Evolutionary conservation across 2,888 invertebrate species (phyloP), one percentile per base, ranked within the genome.

Genomic region (Chrysolina haemoptera): DNA sequence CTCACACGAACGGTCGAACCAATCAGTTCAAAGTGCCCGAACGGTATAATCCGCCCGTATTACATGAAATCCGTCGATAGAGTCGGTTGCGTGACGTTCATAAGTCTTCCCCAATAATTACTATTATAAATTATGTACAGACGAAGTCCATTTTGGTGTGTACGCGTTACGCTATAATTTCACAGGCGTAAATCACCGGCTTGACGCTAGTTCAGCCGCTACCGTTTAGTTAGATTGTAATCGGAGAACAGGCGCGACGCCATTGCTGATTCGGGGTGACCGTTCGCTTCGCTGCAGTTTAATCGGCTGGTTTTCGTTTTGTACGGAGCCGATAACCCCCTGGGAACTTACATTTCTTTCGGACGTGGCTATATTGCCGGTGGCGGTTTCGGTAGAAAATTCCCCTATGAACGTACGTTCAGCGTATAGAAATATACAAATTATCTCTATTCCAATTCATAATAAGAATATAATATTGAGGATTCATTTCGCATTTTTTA

Each of bases 91-190:
- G 55, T 55, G 55, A 55, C 55, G 55, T 55, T 50, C 55, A 55
- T 55, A 55, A 55, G 55, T 55, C 55, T 55, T 55, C 55, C 55
- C 55, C 11, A 76, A 76, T 78, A 81, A 81, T 81, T 81, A 79
- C 78, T 77, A 78, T 77, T 79, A 83, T 85, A 84, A 85, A 85
- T 85, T 83, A 84, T 81, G 77, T 77, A 69, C 79, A 80, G 81
- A 81, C 79, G 82, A 82, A 82, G 80, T 84, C 80, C 80, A 81
- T 84, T 84, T 83, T 82, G 80, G 78, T 64, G 69, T 66, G 27
- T 70, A 67, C 73, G 75, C 77, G 82, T 82, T 80, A 81, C 77
- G 78, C 82, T 85, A 83, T 85, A 85, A 85, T 85, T 85, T 85
- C 74, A 78, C 78, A 72, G 81, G 77, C 78, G 82, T 85, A 85